These are phyloP conservation scores for Drosophila baimaii DNA, from an alignment of 1,140 invertebrate species.

Conservation along the genomic window DNA sequence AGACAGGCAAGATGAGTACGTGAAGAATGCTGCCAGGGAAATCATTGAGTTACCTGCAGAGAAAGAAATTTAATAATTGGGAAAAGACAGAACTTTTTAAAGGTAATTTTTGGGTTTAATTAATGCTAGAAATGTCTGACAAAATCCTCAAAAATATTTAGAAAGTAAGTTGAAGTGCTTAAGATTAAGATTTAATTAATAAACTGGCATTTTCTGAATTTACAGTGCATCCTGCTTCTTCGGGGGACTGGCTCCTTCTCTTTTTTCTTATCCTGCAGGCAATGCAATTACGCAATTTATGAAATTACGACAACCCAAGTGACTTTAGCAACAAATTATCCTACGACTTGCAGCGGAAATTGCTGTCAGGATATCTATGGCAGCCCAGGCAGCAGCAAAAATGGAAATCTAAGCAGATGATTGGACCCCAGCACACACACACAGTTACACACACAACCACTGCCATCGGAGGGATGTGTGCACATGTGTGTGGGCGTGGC, in stretches of 20 bases:
- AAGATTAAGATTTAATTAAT: background rate
- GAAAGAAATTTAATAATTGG: background rate
- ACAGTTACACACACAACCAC: too few relatives aligned
- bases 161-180: too few relatives aligned
- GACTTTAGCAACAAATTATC: constrained; percentile 56
- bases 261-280: background rate
- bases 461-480: too few relatives aligned
- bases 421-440: constrained; percentile 12
- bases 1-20: too few relatives aligned
- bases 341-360: constrained; percentile 48
- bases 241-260: background rate
- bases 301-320: constrained; percentile 58
- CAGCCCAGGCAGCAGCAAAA: constrained; percentile 29
- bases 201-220: background rate
- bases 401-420: constrained; percentile 37
- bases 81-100: background rate
- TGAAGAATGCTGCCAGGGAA: constrained; percentile 29
- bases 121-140: rapidly evolving
- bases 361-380: constrained; percentile 36
- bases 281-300: constrained; percentile 74
- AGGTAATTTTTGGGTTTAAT: background rate
- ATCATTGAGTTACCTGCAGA: constrained; percentile 8
- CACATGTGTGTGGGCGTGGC: background rate
- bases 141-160: background rate
- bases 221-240: background rate